A percentile compares a stretch with the other conserved stretches of the same genome.
These are phyloP conservation scores for Epirrhoe tristata DNA, from an alignment of 2,888 invertebrate species.

Conservation along the genomic window DNA sequence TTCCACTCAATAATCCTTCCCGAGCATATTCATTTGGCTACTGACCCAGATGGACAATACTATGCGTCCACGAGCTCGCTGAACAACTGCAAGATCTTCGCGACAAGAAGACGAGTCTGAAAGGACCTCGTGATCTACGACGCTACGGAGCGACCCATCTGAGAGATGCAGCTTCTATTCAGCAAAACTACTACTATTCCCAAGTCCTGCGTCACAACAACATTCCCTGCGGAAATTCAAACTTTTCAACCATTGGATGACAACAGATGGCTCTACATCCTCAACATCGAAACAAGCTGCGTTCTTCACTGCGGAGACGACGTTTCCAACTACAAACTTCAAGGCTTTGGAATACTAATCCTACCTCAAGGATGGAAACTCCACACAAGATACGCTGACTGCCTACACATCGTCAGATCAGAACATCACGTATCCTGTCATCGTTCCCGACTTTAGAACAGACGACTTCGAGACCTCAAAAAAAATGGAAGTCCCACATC, in stretches of 20 bases:
- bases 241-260: neutral
- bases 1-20: neutral
- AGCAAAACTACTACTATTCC: neutral
- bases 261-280: slow-evolving; percentile 1
- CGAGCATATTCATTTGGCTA: neutral
- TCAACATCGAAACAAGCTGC: neutral
- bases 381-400: neutral
- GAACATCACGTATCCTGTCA: neutral
- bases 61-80: no score
- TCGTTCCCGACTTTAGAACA: neutral
- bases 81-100: no score
- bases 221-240: neutral
- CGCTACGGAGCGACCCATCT: neutral
- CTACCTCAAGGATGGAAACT: neutral
- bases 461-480: neutral
- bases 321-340: neutral
- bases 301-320: neutral
- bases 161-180: neutral
- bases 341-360: neutral
- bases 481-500: neutral
- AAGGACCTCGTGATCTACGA: no score
- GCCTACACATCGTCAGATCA: neutral
- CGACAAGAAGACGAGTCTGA: no score
- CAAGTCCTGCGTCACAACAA: neutral
- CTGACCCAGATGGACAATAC: neutral